Evolutionary conservation across 1,140 invertebrate species (phyloP), one percentile per base, ranked within the genome.

Genomic region (Asobara japonica): DNA sequence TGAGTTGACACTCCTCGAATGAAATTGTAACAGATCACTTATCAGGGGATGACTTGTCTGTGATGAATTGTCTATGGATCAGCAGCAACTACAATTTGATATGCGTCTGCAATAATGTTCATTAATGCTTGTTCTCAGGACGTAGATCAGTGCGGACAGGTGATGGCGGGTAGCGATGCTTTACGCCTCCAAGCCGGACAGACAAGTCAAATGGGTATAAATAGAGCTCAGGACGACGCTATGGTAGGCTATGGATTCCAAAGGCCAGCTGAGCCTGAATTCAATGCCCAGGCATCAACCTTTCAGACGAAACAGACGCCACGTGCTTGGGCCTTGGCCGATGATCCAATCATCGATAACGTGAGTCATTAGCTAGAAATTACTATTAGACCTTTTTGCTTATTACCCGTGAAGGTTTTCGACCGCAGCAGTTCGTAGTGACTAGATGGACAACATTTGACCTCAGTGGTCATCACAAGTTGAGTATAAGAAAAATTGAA

Each of bases 241-340:
- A 92, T 93, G 82, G 94, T 96, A 74, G 92, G 94, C 77, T 96
- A 96, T 85, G 93, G 95, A 69, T 96, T 95, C 86, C 94, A 96
- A 88, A 87, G 94, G 76, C 92, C 93, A 69, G 90, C 90, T 69
- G 94, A 96, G 82, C 89, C 91, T 60, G 93, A 94, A 79, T 92
- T 94, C 80, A 89, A 90, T 75, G 88, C 89, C 27, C 84, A 87
- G 69, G 81, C 83, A 69, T 84, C 83, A 31, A 79, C 81, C 31
- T 89, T 92, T 87, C 92, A 91, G 76, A 91, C 89, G 22, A 94
- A 93, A 84, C 92, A 93, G 80, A 82, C 89, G 27, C 83, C 89
- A 5, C 89, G 94, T 74, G 79, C 85, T 64, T 96, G 94, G 94
- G 91, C 93, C 38, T 88, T 93, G 33, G 94, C 93, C 61, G 94